These are phyloP conservation scores for Hoplodrina blanda DNA, from an alignment of 2,888 invertebrate species.

Conservation along the genomic window DNA sequence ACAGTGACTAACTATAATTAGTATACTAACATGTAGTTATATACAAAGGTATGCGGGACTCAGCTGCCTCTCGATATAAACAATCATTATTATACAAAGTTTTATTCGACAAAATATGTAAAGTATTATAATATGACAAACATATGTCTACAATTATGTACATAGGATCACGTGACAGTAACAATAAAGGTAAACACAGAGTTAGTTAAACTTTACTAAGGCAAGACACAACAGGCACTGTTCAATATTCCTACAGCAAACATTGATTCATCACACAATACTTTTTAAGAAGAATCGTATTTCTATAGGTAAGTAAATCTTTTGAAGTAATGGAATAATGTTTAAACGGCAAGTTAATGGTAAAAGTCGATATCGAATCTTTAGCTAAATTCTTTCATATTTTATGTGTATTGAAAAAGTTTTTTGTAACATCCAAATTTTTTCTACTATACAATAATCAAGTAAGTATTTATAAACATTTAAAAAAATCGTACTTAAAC, in stretches of 20 bases:
- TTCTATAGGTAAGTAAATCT: constrained; percentile 6
- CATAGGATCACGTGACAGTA: constrained; percentile 55
- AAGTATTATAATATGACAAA: constrained; percentile 37
- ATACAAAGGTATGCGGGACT: constrained; percentile 45
- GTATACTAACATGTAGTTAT: constrained; percentile 44
- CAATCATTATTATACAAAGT: constrained; percentile 52
- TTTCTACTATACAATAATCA: neutral
- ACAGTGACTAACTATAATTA: constrained; percentile 47
- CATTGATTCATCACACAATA: constrained; percentile 48
- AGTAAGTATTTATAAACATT: neutral
- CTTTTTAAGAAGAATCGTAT: constrained; percentile 22
- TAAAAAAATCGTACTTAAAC: neutral
- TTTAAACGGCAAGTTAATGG: constrained; percentile 28
- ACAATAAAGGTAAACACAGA: constrained; percentile 61
- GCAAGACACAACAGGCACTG: constrained; percentile 80
- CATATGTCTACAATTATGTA: constrained; percentile 58
- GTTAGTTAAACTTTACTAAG: constrained; percentile 68
- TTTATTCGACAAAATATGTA: constrained; percentile 52
- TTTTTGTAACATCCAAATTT: constrained; percentile 8
- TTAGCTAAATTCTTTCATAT: neutral
- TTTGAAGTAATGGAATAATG: constrained; percentile 6
- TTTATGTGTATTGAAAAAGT: neutral
- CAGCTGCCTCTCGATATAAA: constrained; percentile 56
- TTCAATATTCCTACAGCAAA: constrained; percentile 51
- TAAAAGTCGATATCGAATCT: neutral